Evolutionary conservation across 1,140 invertebrate genomes (phyloP).

Genomic region (Rhyzopertha dominica): DNA sequence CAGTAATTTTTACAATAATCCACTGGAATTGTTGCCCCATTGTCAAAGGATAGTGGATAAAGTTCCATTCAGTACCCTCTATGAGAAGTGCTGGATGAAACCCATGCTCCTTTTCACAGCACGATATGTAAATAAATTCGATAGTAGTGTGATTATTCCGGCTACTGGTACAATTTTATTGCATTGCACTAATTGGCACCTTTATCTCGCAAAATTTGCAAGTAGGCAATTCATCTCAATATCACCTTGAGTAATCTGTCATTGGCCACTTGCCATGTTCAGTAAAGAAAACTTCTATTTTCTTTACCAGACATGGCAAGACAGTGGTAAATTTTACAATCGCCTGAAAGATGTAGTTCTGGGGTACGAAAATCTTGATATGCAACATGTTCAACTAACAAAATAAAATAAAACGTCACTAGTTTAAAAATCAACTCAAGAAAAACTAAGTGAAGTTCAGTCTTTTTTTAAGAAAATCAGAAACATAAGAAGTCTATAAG

Average conservation of each 20-base stretch:
- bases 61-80: slow-evolving; percentile 12
- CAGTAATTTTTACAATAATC: no score
- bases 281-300: no score
- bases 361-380: background rate
- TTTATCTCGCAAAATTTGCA: slow-evolving; percentile 18
- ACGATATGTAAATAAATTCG: slow-evolving; percentile 44
- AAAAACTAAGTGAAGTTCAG: no score
- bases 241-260: slow-evolving; percentile 9
- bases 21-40: slow-evolving; percentile 28
- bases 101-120: slow-evolving; percentile 32
- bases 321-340: background rate
- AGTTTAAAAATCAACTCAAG: no score
- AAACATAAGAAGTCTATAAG: no score
- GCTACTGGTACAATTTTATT: slow-evolving; percentile 17
- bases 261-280: slow-evolving; percentile 4
- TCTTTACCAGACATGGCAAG: no score
- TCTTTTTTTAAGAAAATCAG: no score
- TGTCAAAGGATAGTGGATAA: slow-evolving; percentile 24
- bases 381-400: no score
- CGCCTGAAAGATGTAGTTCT: background rate
- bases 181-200: slow-evolving; percentile 26
- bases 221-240: no score
- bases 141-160: slow-evolving; percentile 18
- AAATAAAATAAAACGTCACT: no score
- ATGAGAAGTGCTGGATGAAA: slow-evolving; percentile 10